Evolutionary conservation across 1,140 invertebrate genomes (phyloP), one percentile per base, ranked within the genome.

Genomic region (Nylanderia fulva): DNA sequence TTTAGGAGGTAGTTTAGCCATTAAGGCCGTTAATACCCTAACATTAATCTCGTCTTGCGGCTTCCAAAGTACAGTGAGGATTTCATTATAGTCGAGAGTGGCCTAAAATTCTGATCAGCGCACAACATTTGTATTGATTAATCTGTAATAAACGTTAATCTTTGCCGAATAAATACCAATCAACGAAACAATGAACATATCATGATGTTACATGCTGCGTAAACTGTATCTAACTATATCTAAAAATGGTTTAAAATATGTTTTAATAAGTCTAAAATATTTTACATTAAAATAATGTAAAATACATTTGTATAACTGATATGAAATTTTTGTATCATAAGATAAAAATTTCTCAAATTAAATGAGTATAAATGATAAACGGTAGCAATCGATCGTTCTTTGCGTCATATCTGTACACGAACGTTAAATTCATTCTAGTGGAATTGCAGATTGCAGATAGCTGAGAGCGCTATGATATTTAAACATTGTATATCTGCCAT

Each of bases 21-120:
- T 74, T 69, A 77, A 15, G 56, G 45, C 36, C 36, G 36, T 54
- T 88, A 88, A 85, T 88, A 88, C 29, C 33, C n/a, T 18, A 29
- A 64, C 58, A 77, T 89, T 84, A 77, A 86, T 88, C 88, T 86
- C 74, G 52, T 54, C 72, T 58, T 27, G 54, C 21, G 66, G 61
- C 69, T 68, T 33, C 33, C 36, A 52, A 87, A 85, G 63, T 39
- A 71, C 15, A 61, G 45, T 24, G 39, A 27, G 48, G 68, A 69
- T 88, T 87, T 85, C 71, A 88, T 88, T 83, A 77, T 39, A 61
- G 45, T 36, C 36, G 18, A 58, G 63, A 11, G 29, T 36, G 36
- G 9, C 69, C 48, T 76, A 68, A 87, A 85, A 88, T 79, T 72
- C 24, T 48, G 48, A 48, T 69, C 75, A 45, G 29, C 21, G 15